Evolutionary conservation across 35 echinoderm and acorn worm species (phyloP), one percentile per base, ranked within the genome.

Genomic region (Nesometra sesokonis): DNA sequence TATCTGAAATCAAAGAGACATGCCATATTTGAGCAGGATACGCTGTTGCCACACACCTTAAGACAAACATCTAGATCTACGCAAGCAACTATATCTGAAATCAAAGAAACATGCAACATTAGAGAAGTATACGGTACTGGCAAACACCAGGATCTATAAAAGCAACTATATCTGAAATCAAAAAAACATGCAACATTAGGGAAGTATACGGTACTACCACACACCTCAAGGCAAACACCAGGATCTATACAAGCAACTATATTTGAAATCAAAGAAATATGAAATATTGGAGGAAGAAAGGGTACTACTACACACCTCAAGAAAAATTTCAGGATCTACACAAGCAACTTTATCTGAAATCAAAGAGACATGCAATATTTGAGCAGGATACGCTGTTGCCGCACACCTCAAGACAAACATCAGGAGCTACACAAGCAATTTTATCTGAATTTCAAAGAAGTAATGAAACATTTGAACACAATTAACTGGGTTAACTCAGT

Each of bases 221-320:
- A 83, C n/a, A 38, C 81, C 32, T 83, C 35, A 38, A 9, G 38
- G 32, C 81, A 83, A 9, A 36, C 81, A 39, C 38, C 81, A 37
- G 81, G 81, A 39, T 83, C 81, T 38, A 83, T 35, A 37, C 81
- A 83, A 39, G 81, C 81, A 30, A 83, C 81, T 37, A n/a, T 37
- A 30, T 83, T 35, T 83, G 35, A 43, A 43, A 30, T 43, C 13
- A 43, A 43, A 43, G 38, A 43, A 43, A 7, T 43, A 43, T n/a
- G n/a, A n/a, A n/a, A n/a, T n/a, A 43, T 43, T 4, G 13, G 4
- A 43, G 23, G 5, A 78, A n/a, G n/a, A n/a, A n/a, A n/a, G n/a
- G n/a, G n/a, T n/a, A n/a, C n/a, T n/a, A n/a, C n/a, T n/a, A n/a
- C n/a, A n/a, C n/a, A n/a, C n/a, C n/a, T n/a, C n/a, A n/a, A n/a